phyloP scores from a whole-genome alignment of 2,797 vertebrate genomes.

The Acomys russatus region DNA sequence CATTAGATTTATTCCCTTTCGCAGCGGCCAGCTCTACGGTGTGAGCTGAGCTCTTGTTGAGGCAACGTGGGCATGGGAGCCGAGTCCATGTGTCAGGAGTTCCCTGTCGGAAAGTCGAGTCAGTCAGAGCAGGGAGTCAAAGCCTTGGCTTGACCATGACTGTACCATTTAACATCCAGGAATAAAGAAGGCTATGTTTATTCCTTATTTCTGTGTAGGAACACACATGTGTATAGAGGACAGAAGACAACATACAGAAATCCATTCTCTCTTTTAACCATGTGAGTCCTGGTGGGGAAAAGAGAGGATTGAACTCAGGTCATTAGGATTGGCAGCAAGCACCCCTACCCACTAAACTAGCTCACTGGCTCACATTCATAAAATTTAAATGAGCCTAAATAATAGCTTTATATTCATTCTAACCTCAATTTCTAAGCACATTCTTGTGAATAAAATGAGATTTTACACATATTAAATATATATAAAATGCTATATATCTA shows the following conservation, averaged over 20 bases:
- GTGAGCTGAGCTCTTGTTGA: background rate
- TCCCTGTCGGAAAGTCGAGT: background rate
- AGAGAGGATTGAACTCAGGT: background rate
- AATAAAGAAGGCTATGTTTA: background rate
- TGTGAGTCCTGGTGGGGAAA: background rate
- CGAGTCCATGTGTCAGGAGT: background rate
- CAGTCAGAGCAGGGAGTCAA: background rate
- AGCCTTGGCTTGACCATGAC: background rate
- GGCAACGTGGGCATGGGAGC: background rate
- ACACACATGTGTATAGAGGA: background rate
- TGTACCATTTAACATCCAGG: background rate
- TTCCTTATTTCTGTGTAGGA: background rate
- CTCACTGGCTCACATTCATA: background rate
- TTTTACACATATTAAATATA: background rate
- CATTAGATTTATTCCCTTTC: slow-evolving; percentile 4
- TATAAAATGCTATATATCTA: background rate
- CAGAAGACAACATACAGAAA: background rate
- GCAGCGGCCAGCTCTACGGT: background rate
- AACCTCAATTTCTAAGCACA: background rate
- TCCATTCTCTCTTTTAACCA: background rate
- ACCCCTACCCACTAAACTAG: background rate
- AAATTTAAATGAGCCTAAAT: background rate
- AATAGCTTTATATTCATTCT: background rate
- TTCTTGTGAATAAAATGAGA: background rate
- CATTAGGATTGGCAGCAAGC: background rate